These are phyloP conservation scores for Fulica atra DNA, from an alignment of 2,113 vertebrate species.

Conservation along the genomic window DNA sequence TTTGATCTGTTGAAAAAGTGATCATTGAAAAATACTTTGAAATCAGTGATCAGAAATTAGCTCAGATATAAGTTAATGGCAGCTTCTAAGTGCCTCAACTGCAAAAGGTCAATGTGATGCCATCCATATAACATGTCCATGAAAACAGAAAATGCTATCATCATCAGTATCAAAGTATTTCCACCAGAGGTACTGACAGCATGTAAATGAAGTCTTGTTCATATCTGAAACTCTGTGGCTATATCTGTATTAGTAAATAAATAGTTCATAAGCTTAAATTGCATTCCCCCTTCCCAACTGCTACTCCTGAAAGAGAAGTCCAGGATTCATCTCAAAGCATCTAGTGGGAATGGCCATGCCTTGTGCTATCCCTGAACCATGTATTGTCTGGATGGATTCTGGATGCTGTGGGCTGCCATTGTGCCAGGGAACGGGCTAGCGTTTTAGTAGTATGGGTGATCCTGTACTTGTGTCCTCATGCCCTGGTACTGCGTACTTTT, in stretches of 20 bases:
- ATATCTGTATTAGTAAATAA: background rate
- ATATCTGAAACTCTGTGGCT: background rate
- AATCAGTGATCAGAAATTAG: background rate
- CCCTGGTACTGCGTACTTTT: background rate
- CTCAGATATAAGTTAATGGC: background rate
- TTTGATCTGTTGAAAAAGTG: background rate
- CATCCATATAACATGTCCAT: background rate
- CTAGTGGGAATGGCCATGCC: background rate
- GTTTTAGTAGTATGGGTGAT: background rate
- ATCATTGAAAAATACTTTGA: background rate
- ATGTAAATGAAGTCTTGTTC: background rate
- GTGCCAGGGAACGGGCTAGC: background rate
- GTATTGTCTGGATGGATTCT: accelerated
- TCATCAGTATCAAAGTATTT: background rate
- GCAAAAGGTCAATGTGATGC: background rate
- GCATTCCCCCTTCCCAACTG: background rate
- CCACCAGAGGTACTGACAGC: background rate
- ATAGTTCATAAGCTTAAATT: background rate
- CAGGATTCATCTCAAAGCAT: background rate
- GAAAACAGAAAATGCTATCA: background rate
- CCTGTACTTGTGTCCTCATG: background rate
- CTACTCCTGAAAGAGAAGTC: background rate
- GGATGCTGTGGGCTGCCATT: background rate
- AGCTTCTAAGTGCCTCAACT: background rate
- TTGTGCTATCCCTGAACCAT: background rate